Evolutionary conservation across 2,888 invertebrate species (phyloP), one percentile per base, ranked within the genome.

Genomic region (Lampropteryx suffumata): DNA sequence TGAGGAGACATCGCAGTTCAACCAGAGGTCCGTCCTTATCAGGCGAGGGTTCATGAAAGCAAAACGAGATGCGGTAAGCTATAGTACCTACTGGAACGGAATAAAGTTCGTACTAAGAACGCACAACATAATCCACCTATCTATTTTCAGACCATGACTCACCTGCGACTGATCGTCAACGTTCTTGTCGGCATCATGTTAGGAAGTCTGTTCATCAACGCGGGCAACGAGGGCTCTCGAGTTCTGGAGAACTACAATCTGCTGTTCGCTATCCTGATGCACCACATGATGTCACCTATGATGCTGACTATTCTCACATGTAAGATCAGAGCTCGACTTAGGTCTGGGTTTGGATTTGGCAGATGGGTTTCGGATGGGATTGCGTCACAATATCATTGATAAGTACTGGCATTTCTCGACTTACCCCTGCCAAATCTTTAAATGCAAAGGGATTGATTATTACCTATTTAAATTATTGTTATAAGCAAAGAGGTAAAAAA

Each of bases 221-320:
- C 94, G 1, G 96, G 96, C 0, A 92, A 92, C 54, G 94, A 96
- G 59, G 96, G 95, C 0, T 93, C 94, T 0, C 88, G 95, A 60
- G 95, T 96, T 0, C 68, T 96, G 40, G 95, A 96, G 69, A 97
- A 96, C 79, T 97, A 96, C 68, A 96, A 96, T 83, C 92, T 97
- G 53, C 87, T 98, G 7, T 98, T 98, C 82, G 95, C 97, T 26
- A 96, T 97, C 65, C 91, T 98, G 51, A 96, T 98, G 91, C 98
- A 98, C 81, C 95, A 97, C 68, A 97, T 96, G 91, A 96, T 96
- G 95, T 94, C 96, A 1, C 95, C 96, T 0, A 96, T 96, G 96
- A 96, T 97, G 96, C 89, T 97, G 12, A 96, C 96, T 0, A 95
- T 96, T 55, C 91, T 97, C 26, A 96, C 96, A 8, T 96, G 96